Evolutionary conservation across 2,888 invertebrate species (phyloP).

Genomic region (Spicauda simplicius): DNA sequence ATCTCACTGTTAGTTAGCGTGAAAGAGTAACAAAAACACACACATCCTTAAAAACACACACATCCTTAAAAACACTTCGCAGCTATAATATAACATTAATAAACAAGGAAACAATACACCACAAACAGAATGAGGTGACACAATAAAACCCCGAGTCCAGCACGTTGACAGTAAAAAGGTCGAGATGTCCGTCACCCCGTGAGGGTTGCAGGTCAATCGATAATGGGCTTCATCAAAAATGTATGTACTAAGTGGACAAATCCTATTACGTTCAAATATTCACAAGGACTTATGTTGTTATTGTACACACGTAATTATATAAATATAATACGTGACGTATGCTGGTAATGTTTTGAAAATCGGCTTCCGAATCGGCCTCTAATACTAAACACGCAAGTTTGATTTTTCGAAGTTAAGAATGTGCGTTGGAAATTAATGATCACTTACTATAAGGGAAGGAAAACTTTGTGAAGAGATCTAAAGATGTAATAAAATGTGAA

Average conservation of each 20-base stretch:
- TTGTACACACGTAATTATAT: neutral
- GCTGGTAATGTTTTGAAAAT: too few relatives aligned
- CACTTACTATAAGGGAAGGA: too few relatives aligned
- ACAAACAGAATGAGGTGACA: conserved; percentile 9
- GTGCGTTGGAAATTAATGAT: too few relatives aligned
- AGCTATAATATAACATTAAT: neutral
- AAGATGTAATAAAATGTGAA: too few relatives aligned
- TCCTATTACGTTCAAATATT: conserved; percentile 18
- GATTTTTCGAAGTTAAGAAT: too few relatives aligned
- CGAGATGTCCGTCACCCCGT: conserved; percentile 44
- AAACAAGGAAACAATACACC: neutral
- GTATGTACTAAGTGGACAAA: conserved; percentile 49
- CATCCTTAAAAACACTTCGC: too few relatives aligned
- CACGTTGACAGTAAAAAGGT: conserved; percentile 19
- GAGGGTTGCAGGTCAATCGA: conserved; percentile 58
- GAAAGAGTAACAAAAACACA: too few relatives aligned
- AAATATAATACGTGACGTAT: neutral
- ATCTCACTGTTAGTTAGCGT: too few relatives aligned
- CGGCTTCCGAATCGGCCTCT: too few relatives aligned
- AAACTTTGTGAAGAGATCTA: too few relatives aligned
- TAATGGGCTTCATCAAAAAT: conserved; percentile 58
- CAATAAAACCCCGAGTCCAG: conserved; percentile 2
- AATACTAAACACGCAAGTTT: too few relatives aligned
- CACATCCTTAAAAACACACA: too few relatives aligned
- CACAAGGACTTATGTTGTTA: neutral